phyloP scores from a whole-genome alignment of 2,113 vertebrate species.

The Ciconia maguari region DNA sequence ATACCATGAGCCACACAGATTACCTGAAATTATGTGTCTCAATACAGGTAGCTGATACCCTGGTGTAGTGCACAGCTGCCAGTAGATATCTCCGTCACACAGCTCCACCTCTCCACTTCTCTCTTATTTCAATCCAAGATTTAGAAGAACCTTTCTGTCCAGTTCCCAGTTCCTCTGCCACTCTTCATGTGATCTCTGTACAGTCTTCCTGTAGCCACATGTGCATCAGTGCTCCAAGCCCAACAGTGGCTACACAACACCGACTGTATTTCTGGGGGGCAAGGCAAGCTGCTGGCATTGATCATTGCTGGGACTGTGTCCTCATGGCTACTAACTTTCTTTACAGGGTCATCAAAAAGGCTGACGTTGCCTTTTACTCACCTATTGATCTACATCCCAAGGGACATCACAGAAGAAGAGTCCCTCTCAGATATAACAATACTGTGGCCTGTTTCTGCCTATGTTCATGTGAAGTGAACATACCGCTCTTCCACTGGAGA shows the following conservation, averaged over 20 bases:
- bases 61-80: neutral
- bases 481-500: neutral
- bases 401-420: neutral
- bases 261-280: neutral
- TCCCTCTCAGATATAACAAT: neutral
- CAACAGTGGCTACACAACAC: neutral
- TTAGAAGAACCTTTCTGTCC: neutral
- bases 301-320: neutral
- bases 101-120: neutral
- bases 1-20: neutral
- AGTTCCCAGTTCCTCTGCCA: neutral
- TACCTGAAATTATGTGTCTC: neutral
- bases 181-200: neutral
- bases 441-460: neutral
- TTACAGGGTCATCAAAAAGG: neutral
- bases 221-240: neutral
- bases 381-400: neutral
- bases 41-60: neutral
- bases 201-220: neutral
- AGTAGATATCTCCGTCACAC: neutral
- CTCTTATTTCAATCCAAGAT: neutral
- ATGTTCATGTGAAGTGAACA: neutral
- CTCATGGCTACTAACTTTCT: neutral
- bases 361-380: neutral
- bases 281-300: neutral